Evolutionary conservation across 1,140 invertebrate species (phyloP).

Genomic region (Scaptomyza hsui): DNA sequence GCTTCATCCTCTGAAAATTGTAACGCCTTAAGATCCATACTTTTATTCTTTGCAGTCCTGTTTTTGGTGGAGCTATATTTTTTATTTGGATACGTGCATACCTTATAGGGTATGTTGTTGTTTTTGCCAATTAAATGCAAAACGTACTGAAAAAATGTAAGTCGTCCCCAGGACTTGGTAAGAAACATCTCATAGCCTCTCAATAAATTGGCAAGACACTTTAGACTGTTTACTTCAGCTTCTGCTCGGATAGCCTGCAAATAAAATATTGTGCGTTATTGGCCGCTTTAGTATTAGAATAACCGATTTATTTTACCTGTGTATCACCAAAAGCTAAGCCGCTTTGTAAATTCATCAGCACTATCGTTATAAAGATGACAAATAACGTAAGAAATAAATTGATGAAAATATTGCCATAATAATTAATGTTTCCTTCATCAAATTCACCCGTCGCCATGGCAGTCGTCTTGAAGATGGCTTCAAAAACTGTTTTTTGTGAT

Average conservation of each 20-base stretch:
- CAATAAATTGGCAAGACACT: conserved; percentile 88
- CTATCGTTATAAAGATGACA: conserved; percentile 90
- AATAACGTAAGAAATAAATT: conserved; percentile 90
- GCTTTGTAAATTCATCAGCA: conserved; percentile 91
- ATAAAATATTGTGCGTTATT: neutral
- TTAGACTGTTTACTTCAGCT: conserved; percentile 89
- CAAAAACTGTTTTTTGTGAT: conserved; percentile 84
- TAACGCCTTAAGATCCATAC: neutral
- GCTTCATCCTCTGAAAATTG: neutral
- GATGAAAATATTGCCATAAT: conserved; percentile 86
- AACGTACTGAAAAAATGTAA: neutral
- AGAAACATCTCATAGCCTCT: conserved; percentile 87
- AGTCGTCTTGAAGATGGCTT: conserved; percentile 90
- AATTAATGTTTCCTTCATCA: conserved; percentile 87
- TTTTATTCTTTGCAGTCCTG: too few relatives aligned
- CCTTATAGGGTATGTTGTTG: neutral
- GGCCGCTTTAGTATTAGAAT: neutral
- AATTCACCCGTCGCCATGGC: conserved; percentile 93
- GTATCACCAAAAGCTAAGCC: conserved; percentile 92
- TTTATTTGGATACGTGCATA: conserved; percentile 7
- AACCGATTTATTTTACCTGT: conserved; percentile 59
- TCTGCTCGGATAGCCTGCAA: conserved; percentile 88
- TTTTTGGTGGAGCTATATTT: neutral
- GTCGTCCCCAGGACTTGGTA: neutral
- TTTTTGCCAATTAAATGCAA: neutral